Base-by-base conservation (phyloP, 92 coral and sea anemone species). In the Epizoanthus scotinus region DNA sequence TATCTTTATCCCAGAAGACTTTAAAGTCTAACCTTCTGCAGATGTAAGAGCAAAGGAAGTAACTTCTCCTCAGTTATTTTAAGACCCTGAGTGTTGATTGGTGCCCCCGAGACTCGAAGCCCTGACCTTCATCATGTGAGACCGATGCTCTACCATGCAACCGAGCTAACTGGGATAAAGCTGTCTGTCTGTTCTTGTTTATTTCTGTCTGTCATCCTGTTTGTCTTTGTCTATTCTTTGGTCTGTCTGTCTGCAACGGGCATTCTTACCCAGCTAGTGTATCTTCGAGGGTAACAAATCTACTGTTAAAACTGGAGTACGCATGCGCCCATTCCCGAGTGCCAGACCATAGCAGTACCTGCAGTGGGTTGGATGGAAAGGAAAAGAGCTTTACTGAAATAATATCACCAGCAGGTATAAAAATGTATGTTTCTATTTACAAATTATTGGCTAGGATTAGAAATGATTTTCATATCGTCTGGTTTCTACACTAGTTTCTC, bases 291-390 rank as follows among this genome's bases (percentile, higher is more conserved):
- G 99, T 92, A 20, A 90, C 87, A 79, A 89, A 96, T 84, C 89
- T 87, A n/a, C 84, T 73, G 75, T 94, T 90, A 52, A 96, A 78
- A 12, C 84, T 78, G 61, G 99, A 84, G 84, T 91, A 87, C 49
- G 97, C 90, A 81, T 91, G 98, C 14, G 96, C 87, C 74, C 93
- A 89, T 28, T 96, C 96, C 47, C 98, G 87, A 6, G 99, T 89
- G 12, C 99, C 99, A 20, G 99, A 96, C 99, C 99, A 96, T 63
- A 96, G 85, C 91, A 96, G n/a, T 28, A 94, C 97, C 99, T 96
- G 29, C 6, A 71, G 70, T 42, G 12, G 63, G 47, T 52, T 36
- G 8, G 25, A 24, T 47, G 36, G 54, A 74, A 28, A 22, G 7
- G 6, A 3, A 8, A 38, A 38, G 54, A 5, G 27, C 21, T 14